A percentile compares a stretch with the other conserved stretches of the same genome.
Conservation (phyloP, 1,140 invertebrate genomes). For the Plodia interpunctella region DNA sequence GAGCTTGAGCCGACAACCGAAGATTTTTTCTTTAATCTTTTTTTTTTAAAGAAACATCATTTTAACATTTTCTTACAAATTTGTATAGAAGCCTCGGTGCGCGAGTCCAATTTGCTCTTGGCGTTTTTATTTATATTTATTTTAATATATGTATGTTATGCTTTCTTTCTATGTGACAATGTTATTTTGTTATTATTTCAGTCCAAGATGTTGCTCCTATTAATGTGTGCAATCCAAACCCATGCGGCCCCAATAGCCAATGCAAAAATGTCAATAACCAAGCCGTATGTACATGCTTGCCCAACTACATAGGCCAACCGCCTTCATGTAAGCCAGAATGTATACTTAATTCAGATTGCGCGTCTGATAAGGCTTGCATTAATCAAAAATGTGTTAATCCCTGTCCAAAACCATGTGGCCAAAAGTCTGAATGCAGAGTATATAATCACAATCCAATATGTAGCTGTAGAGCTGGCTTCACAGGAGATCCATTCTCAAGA, state of each 20-base stretch:
- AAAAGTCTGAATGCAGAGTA: slow-evolving; percentile 81
- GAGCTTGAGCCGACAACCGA: too few species aligned
- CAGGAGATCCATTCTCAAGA: slow-evolving; percentile 78
- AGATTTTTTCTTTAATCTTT: too few species aligned
- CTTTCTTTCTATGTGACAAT: background rate
- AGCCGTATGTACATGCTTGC: slow-evolving; percentile 80
- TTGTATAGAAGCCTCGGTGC: too few species aligned
- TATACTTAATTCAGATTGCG: slow-evolving; percentile 80
- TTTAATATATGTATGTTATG: too few species aligned
- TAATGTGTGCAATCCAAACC: slow-evolving; percentile 81
- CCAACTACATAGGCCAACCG: slow-evolving; percentile 79
- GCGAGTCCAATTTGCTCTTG: too few species aligned
- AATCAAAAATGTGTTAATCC: slow-evolving; percentile 84
- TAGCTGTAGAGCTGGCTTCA: slow-evolving; percentile 72
- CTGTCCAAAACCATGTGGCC: slow-evolving; percentile 81
- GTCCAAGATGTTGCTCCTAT: slow-evolving; percentile 62
- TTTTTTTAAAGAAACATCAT: too few species aligned
- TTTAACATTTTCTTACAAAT: too few species aligned
- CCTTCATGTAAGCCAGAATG: slow-evolving; percentile 82
- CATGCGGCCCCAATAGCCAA: slow-evolving; percentile 82
- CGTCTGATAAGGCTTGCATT: slow-evolving; percentile 78
- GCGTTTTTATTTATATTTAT: too few species aligned
- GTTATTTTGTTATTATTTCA: slow-evolving; percentile 48
- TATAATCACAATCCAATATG: slow-evolving; percentile 81
- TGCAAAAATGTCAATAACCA: slow-evolving; percentile 77